A percentile compares a stretch with the other conserved stretches of the same genome.
Evolutionary conservation across 2,113 vertebrate genomes (phyloP).

Genomic region (Crypturellus undulatus): DNA sequence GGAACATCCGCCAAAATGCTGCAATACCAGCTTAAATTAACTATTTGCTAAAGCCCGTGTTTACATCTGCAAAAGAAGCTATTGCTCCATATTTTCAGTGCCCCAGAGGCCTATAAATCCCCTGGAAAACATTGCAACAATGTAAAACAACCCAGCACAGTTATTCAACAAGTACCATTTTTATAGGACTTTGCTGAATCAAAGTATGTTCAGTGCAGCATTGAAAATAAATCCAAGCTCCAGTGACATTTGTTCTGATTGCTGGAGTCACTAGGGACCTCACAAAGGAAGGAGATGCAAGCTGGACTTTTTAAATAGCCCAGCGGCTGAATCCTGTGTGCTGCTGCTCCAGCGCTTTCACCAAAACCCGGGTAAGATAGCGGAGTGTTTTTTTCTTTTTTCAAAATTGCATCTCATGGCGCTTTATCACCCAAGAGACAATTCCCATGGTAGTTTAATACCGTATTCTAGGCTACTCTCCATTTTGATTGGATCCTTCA

Average conservation of each 20-base stretch:
- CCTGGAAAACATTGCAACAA: constrained; percentile 35
- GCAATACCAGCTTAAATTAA: constrained; percentile 40
- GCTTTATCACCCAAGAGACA: not conserved
- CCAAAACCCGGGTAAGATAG: not conserved
- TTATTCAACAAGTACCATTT: not conserved
- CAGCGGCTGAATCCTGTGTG: not conserved
- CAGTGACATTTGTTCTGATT: constrained; percentile 10
- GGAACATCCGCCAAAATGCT: constrained; percentile 19
- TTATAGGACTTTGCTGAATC: not conserved
- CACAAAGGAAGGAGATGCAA: not conserved
- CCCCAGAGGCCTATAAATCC: constrained; percentile 46
- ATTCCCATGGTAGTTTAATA: not conserved
- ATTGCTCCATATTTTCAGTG: constrained; percentile 33
- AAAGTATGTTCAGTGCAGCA: not conserved
- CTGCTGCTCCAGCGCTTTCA: not conserved
- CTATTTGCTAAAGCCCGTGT: constrained; percentile 44
- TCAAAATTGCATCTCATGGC: not conserved
- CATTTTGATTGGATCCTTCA: not conserved
- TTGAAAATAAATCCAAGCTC: not conserved
- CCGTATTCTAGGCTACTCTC: not conserved
- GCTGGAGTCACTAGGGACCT: not conserved
- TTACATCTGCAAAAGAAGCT: constrained; percentile 45
- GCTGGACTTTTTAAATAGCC: not conserved
- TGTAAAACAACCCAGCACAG: not conserved
- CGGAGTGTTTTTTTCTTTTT: not conserved